Evolutionary conservation across 2,113 vertebrate species (phyloP).

Genomic region (Scomber colias): DNA sequence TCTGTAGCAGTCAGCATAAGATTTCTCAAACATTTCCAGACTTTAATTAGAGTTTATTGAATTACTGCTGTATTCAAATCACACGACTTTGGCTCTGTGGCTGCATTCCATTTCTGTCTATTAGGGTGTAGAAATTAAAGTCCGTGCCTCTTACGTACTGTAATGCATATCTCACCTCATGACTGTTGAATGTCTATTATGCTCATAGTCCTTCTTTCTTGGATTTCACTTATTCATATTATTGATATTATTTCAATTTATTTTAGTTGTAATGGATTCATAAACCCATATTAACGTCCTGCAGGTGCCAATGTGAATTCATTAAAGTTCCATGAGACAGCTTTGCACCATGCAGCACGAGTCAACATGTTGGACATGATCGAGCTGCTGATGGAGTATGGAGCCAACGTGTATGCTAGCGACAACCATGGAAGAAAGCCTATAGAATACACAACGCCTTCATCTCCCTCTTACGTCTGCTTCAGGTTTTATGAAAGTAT

Average conservation of each 20-base stretch:
- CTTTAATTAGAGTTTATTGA: too few relatives aligned
- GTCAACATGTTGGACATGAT: conserved; percentile 86
- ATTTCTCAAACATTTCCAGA: too few relatives aligned
- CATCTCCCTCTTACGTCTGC: conserved; percentile 81
- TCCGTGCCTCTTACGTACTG: too few relatives aligned
- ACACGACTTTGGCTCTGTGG: too few relatives aligned
- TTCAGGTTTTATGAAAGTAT: conserved; percentile 89
- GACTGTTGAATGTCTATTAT: too few relatives aligned
- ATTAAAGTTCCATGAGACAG: conserved; percentile 91
- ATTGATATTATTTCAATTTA: not conserved
- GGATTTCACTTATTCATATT: not conserved
- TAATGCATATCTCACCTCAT: too few relatives aligned
- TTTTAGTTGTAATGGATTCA: not conserved
- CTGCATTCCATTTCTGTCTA: too few relatives aligned
- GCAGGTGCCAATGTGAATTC: conserved; percentile 93
- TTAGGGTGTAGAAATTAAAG: too few relatives aligned
- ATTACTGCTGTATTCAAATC: too few relatives aligned
- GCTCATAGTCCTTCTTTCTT: too few relatives aligned
- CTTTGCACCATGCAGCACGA: conserved; percentile 91
- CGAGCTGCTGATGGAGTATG: conserved; percentile 91
- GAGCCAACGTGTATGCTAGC: conserved; percentile 87
- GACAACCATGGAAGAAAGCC: conserved; percentile 90
- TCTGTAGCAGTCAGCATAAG: too few relatives aligned
- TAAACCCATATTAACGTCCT: not conserved
- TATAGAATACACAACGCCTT: conserved; percentile 85